Conservation (phyloP, 2,113 vertebrate genomes). For the Charina bottae region DNA sequence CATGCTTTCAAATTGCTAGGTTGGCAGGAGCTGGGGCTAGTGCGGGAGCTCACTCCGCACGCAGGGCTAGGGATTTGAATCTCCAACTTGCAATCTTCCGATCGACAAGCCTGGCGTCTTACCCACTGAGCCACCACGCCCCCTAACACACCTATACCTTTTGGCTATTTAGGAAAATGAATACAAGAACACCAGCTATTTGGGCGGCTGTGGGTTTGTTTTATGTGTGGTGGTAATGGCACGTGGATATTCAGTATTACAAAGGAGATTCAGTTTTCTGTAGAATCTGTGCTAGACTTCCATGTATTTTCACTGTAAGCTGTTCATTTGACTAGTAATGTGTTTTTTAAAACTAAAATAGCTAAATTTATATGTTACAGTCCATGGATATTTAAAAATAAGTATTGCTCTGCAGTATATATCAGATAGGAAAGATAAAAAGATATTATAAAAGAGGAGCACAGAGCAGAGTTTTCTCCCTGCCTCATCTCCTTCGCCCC, state of each 20-base stretch:
- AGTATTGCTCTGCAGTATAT: conserved; percentile 14
- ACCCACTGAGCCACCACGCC: no score
- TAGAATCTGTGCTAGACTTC: neutral
- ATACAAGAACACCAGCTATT: neutral
- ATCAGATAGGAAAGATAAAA: conserved; percentile 41
- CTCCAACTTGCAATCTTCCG: no score
- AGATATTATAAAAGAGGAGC: conserved; percentile 42
- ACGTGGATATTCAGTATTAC: neutral
- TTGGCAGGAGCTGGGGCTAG: no score
- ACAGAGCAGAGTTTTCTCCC: conserved; percentile 44
- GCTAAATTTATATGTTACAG: no score
- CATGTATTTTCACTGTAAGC: neutral
- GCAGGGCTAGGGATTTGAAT: no score
- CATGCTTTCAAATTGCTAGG: no score
- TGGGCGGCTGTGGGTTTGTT: neutral
- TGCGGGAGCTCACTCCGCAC: no score
- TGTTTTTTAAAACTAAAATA: neutral
- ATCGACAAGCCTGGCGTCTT: no score
- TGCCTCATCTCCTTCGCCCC: conserved; percentile 39
- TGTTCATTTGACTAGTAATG: neutral
- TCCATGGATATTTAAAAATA: neutral
- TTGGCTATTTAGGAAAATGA: neutral
- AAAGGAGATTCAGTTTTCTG: neutral
- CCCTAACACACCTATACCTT: neutral
- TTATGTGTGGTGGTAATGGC: neutral